phyloP scores from a whole-genome alignment of 2,888 invertebrate genomes.

The Drosophila neutralis region DNA sequence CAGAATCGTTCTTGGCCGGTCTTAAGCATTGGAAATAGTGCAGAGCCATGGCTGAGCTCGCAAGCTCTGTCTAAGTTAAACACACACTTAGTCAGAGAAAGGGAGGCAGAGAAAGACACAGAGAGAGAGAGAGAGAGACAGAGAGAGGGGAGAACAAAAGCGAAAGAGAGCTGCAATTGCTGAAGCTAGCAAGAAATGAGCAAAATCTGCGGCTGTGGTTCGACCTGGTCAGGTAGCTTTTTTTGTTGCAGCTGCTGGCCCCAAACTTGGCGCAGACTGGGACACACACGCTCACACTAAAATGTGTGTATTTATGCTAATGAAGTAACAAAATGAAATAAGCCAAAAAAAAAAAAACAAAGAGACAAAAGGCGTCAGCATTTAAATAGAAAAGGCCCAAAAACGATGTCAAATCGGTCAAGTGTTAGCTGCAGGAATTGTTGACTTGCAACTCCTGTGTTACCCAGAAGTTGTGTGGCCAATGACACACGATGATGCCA shows the following conservation, averaged over 20 bases:
- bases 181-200: conserved; percentile 32
- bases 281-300: conserved; percentile 22
- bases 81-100: conserved; percentile 4
- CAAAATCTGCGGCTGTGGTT: conserved; percentile 32
- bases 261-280: conserved; percentile 37
- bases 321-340: conserved; percentile 49
- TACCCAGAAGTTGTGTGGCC: conserved; percentile 31
- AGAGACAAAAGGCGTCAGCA: conserved; percentile 9
- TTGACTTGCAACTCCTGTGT: not conserved
- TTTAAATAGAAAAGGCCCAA: too few species aligned
- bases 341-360: conserved; percentile 37
- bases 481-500: conserved; percentile 16
- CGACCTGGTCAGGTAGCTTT: conserved; percentile 62
- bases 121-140: not conserved
- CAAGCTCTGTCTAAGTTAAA: conserved; percentile 26
- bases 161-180: conserved; percentile 15
- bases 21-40: conserved; percentile 31
- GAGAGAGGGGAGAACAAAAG: not conserved
- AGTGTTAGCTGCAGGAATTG: conserved; percentile 11
- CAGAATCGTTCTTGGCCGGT: conserved; percentile 72
- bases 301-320: conserved; percentile 52
- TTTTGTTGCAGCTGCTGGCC: conserved; percentile 37
- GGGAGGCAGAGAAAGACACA: not conserved
- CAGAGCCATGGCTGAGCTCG: conserved; percentile 28
- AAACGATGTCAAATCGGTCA: conserved; percentile 14